A percentile compares a stretch with the other conserved stretches of the same genome.
phyloP scores from a whole-genome alignment of 2,113 vertebrate genomes.

The Platichthys flesus region DNA sequence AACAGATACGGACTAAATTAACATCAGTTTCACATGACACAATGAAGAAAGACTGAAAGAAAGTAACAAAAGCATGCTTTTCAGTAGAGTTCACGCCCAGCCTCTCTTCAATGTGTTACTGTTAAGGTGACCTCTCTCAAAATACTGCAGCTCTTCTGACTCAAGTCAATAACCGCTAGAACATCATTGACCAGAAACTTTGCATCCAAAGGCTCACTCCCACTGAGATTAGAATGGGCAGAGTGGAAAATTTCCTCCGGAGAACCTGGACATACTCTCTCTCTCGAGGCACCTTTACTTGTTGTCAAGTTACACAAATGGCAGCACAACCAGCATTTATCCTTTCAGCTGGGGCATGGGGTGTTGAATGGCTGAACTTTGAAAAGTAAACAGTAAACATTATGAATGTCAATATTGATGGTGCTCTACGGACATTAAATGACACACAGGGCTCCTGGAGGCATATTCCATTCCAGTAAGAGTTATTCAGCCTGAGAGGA shows the following conservation, averaged over 20 bases:
- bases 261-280: background rate
- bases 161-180: too few relatives aligned
- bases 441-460: conserved; percentile 28
- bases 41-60: background rate
- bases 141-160: too few relatives aligned
- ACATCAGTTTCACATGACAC: background rate
- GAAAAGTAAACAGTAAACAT: conserved; percentile 57
- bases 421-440: conserved; percentile 11
- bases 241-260: conserved; percentile 37
- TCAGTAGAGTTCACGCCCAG: too few relatives aligned
- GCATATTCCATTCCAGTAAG: background rate
- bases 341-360: conserved; percentile 18
- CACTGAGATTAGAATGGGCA: background rate
- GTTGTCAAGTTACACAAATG: conserved; percentile 51
- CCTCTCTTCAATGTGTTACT: too few relatives aligned
- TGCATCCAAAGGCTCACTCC: too few relatives aligned
- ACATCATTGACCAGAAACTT: too few relatives aligned
- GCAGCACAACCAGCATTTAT: conserved; percentile 49
- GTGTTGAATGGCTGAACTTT: conserved; percentile 22
- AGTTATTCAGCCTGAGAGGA: background rate
- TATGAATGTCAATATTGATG: conserved; percentile 65
- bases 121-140: too few relatives aligned
- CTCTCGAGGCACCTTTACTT: conserved; percentile 6
- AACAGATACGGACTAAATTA: background rate
- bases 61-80: too few relatives aligned